Percentiles rank a stretch among this genome's conserved stretches.
Conservation (phyloP, 2,113 vertebrate genomes). For the Tichodroma muraria region DNA sequence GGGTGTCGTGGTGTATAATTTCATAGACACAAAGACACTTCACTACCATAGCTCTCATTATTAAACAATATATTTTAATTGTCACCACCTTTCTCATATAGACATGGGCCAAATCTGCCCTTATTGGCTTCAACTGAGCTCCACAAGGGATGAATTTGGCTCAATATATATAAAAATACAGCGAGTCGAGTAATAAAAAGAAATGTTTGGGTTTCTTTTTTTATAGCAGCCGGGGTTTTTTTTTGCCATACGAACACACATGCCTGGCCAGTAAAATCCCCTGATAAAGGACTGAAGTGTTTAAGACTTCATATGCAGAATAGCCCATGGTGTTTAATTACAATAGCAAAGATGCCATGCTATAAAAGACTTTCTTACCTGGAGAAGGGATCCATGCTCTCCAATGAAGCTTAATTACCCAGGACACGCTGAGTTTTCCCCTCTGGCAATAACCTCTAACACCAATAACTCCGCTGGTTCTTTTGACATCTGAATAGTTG, state of each 20-base stretch:
- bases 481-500: conserved; percentile 29
- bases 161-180: conserved; percentile 50
- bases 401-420: conserved; percentile 43
- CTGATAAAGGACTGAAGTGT: conserved; percentile 46
- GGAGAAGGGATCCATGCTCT: conserved; percentile 45
- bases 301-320: conserved; percentile 49
- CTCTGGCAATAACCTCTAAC: conserved; percentile 57
- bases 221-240: conserved; percentile 15
- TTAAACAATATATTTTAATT: conserved; percentile 67
- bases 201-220: conserved; percentile 64
- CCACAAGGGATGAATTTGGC: conserved; percentile 60
- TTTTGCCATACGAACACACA: conserved; percentile 26
- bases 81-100: conserved; percentile 59
- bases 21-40: conserved; percentile 58
- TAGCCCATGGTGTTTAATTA: conserved; percentile 51
- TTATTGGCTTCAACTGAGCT: conserved; percentile 32
- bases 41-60: conserved; percentile 49
- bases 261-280: conserved; percentile 57
- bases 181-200: conserved; percentile 51
- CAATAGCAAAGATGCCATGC: conserved; percentile 40
- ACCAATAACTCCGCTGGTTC: conserved; percentile 34
- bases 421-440: conserved; percentile 13
- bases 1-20: conserved; percentile 46
- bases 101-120: conserved; percentile 39
- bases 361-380: conserved; percentile 53